phyloP scores from a whole-genome alignment of 2,888 invertebrate genomes.

The Epinotia ramella region DNA sequence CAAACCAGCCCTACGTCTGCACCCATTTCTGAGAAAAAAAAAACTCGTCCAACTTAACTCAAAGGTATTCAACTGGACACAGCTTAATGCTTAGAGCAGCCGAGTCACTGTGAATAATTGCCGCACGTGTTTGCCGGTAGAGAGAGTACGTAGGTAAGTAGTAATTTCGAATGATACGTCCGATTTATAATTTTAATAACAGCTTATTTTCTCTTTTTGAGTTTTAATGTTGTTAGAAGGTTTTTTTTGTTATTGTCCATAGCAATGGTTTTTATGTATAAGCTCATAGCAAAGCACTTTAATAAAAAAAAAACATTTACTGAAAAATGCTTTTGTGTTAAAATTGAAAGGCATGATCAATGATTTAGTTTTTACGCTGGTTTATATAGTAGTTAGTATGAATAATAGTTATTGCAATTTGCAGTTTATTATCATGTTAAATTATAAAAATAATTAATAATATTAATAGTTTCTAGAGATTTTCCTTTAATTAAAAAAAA shows the following conservation, averaged over 20 bases:
- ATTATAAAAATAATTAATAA: too few species aligned
- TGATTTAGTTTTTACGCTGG: too few species aligned
- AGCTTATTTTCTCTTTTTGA: neutral
- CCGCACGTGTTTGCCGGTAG: slow-evolving; percentile 7
- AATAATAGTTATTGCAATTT: too few species aligned
- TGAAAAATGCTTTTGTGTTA: too few species aligned
- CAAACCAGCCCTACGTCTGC: slow-evolving; percentile 44
- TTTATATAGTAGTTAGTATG: too few species aligned
- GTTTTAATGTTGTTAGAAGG: neutral
- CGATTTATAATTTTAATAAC: neutral
- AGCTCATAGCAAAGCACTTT: too few species aligned
- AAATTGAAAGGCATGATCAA: too few species aligned
- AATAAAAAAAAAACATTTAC: too few species aligned
- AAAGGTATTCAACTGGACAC: slow-evolving; percentile 28
- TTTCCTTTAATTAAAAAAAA: neutral
- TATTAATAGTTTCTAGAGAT: too few species aligned
- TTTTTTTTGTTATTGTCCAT: neutral
- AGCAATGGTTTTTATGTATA: too few species aligned
- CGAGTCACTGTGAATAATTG: slow-evolving; percentile 17
- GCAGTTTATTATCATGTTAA: too few species aligned
- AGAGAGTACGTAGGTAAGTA: neutral
- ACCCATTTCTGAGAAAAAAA: slow-evolving; percentile 34
- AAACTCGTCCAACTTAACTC: slow-evolving; percentile 37
- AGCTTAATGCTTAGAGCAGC: slow-evolving; percentile 11
- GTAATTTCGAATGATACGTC: neutral